These are phyloP conservation scores for Gallinago undulata DNA, from an alignment of 2,113 vertebrate species.

Conservation along the genomic window DNA sequence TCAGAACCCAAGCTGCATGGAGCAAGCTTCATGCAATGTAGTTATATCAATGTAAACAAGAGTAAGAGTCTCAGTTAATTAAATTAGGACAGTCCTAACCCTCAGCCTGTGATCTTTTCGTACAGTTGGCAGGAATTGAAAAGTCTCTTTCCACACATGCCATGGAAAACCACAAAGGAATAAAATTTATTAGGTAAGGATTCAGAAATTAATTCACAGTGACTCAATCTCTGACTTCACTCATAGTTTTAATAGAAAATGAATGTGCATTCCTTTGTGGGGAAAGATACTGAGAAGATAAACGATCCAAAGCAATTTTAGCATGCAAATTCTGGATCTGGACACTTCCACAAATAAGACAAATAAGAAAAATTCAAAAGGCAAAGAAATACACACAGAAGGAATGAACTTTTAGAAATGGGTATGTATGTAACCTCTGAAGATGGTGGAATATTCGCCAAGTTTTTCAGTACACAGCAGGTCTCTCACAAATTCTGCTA, in stretches of 20 bases:
- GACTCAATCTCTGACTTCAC: not conserved
- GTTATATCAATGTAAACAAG: not conserved
- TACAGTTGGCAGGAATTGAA: not conserved
- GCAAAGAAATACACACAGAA: not conserved
- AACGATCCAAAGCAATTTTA: not conserved
- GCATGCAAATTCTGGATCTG: not conserved
- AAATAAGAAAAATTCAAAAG: not conserved
- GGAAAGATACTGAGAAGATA: not conserved
- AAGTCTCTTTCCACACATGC: not conserved
- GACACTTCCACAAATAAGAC: not conserved
- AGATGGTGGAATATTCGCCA: not conserved
- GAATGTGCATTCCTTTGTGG: not conserved
- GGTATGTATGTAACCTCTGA: not conserved
- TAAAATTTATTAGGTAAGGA: not conserved
- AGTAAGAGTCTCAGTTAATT: not conserved
- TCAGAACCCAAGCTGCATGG: not conserved
- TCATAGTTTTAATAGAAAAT: not conserved
- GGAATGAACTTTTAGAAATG: not conserved
- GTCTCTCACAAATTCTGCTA: not conserved
- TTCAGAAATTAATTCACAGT: constrained; percentile 1
- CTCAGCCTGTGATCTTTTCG: not conserved
- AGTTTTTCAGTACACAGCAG: not conserved
- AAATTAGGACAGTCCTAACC: not conserved
- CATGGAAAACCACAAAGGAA: not conserved
- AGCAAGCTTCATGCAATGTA: not conserved